Percentiles rank a stretch among this genome's conserved stretches.
phyloP scores from a whole-genome alignment of 2,113 vertebrate species.

The Onychostruthus taczanowskii region DNA sequence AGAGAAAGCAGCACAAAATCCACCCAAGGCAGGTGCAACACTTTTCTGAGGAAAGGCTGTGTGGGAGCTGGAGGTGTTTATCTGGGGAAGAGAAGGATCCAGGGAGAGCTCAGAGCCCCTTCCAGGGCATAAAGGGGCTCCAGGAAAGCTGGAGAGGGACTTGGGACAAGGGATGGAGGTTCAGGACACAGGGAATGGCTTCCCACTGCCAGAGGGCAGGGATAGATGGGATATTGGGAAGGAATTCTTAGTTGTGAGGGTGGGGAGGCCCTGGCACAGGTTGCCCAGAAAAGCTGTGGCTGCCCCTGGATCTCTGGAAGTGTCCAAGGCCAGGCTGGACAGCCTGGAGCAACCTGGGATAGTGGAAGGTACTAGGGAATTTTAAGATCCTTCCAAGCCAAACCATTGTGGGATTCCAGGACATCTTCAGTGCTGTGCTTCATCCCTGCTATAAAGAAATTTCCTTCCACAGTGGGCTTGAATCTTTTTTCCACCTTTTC shows the following conservation, averaged over 20 bases:
- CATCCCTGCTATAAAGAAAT: neutral
- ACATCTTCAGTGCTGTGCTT: too few species aligned
- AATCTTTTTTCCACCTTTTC: neutral
- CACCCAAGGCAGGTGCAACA: too few species aligned
- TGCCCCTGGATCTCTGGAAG: neutral
- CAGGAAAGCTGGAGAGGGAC: neutral
- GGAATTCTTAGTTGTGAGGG: accelerated
- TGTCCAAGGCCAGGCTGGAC: accelerated
- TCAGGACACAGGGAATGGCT: neutral
- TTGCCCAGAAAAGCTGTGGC: neutral
- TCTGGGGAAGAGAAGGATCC: neutral
- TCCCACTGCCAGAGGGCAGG: neutral
- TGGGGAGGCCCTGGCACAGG: accelerated
- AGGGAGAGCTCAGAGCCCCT: neutral
- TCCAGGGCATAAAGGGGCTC: neutral
- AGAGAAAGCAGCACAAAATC: neutral
- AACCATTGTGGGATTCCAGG: neutral
- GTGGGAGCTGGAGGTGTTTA: neutral
- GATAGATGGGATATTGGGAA: accelerated
- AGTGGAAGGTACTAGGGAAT: neutral
- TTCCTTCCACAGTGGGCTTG: neutral
- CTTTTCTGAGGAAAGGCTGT: neutral
- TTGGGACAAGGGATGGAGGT: neutral
- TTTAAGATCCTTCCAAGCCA: neutral
- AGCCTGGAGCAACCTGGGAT: accelerated